Base-by-base conservation (phyloP, 2,888 invertebrate species). In the Crioceris asparagi region DNA sequence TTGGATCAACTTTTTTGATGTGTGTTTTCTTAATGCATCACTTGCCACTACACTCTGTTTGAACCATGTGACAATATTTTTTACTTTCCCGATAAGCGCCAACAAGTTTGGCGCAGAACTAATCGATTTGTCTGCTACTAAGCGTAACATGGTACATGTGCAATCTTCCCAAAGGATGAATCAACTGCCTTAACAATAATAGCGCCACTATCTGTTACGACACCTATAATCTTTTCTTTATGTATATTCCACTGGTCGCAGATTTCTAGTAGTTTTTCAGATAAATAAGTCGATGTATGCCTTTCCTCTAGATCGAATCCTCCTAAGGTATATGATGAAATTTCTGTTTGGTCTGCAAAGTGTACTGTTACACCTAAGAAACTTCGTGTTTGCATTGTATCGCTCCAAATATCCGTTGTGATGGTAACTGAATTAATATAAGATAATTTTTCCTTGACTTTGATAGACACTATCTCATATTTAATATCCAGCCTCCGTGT, bases 1-100 rank as follows among this genome's bases (percentile, higher is more conserved):
- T 40, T 57, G 54, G 15, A 54, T 49, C 10, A 55, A 41, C 29
- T 39, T 37, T 35, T 18, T 34, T 25, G 35, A 15, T 14, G 35
- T 33, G 12, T 17, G 17, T 34, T 29, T 32, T 23, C 30, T 29
- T n/a, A 40, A 36, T 30, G 37, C 34, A 19, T 32, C 39, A 18
- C 29, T 29, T 2, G 39, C 39, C 12, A 37, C 18, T 8, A 34
- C 35, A 29, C 35, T 39, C 14, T 42, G 39, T 29, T 37, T 37
- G 19, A 38, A 39, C 43, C 43, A 43, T 5, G 32, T 36, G 4
- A 42, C 36, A 29, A 39, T 36, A 8, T 17, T 23, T 35, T 39
- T 42, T 4, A 39, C 18, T 35, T 30, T 14, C 10, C 18, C 3
- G 38, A n/a, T 14, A 8, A 35, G 10, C 11, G 21, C 7, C 2